phyloP scores from a whole-genome alignment of 1,140 invertebrate genomes.

The Callitettix versicolor region DNA sequence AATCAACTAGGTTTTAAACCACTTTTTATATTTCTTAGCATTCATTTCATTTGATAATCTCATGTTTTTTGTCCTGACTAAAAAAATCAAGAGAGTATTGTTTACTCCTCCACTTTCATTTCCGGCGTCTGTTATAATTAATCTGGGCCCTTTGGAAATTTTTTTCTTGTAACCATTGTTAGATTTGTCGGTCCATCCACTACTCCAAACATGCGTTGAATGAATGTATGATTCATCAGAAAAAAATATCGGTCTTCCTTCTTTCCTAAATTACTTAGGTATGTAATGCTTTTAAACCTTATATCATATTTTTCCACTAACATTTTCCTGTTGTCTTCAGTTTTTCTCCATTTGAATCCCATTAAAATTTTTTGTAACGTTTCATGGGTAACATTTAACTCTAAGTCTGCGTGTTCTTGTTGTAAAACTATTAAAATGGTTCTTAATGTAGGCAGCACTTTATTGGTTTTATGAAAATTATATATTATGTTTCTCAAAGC shows the following conservation, averaged over 20 bases:
- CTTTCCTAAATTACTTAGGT: slow-evolving; percentile 8
- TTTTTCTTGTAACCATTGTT: neutral
- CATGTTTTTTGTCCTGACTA: slow-evolving; percentile 7
- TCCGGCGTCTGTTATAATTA: slow-evolving; percentile 9
- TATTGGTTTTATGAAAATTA: too few relatives aligned
- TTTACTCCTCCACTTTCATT: slow-evolving; percentile 7
- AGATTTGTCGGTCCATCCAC: slow-evolving; percentile 7
- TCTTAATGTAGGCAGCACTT: too few relatives aligned
- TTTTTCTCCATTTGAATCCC: slow-evolving; percentile 10
- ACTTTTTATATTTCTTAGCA: slow-evolving; percentile 12
- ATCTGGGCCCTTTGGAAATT: slow-evolving; percentile 1
- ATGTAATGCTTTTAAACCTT: slow-evolving; percentile 4
- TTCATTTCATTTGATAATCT: slow-evolving; percentile 22
- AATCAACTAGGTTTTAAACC: slow-evolving; percentile 20
- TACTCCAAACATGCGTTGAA: neutral
- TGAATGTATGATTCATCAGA: slow-evolving; percentile 7
- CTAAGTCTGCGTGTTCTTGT: too few relatives aligned
- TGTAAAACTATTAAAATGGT: too few relatives aligned
- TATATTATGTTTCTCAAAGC: too few relatives aligned
- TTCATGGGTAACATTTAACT: too few relatives aligned
- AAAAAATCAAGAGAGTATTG: neutral
- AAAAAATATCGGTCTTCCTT: slow-evolving; percentile 12
- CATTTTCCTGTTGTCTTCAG: slow-evolving; percentile 10
- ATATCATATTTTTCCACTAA: slow-evolving; percentile 12
- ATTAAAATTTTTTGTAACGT: too few relatives aligned